Evolutionary conservation across 92 coral and sea anemone genomes (phyloP).

Genomic region (Heteractis magnifica): DNA sequence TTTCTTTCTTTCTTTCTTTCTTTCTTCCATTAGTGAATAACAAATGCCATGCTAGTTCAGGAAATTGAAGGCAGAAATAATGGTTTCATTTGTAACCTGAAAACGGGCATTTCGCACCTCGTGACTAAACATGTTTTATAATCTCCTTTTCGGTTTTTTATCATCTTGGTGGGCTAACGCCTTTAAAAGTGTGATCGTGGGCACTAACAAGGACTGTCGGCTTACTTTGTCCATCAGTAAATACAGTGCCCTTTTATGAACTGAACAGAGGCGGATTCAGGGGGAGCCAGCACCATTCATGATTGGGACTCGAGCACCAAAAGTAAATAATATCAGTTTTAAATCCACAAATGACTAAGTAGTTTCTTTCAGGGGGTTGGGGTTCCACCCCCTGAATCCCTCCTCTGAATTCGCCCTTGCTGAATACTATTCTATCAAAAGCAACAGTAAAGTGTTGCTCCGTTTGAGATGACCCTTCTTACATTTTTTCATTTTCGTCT

Average conservation of each 20-base stretch:
- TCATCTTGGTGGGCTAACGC: conserved; percentile 8
- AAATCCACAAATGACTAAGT: conserved; percentile 8
- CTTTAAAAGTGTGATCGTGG: conserved; percentile 10
- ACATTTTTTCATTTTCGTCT: not conserved
- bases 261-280: not conserved
- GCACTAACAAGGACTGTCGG: conserved; percentile 28
- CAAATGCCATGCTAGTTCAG: not conserved
- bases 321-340: too few relatives aligned
- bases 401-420: not conserved
- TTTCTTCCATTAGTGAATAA: too few relatives aligned
- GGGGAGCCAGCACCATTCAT: too few relatives aligned
- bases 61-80: not conserved
- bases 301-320: too few relatives aligned
- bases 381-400: too few relatives aligned
- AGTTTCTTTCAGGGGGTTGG: not conserved
- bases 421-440: not conserved
- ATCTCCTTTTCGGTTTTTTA: not conserved
- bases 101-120: conserved; percentile 5
- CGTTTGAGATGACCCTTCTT: not conserved
- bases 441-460: not conserved
- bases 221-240: conserved; percentile 31
- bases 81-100: not conserved
- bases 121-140: not conserved
- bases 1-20: too few relatives aligned
- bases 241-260: conserved; percentile 10